Base-by-base conservation (phyloP, 2,797 vertebrate genomes). In the Todus mexicanus region DNA sequence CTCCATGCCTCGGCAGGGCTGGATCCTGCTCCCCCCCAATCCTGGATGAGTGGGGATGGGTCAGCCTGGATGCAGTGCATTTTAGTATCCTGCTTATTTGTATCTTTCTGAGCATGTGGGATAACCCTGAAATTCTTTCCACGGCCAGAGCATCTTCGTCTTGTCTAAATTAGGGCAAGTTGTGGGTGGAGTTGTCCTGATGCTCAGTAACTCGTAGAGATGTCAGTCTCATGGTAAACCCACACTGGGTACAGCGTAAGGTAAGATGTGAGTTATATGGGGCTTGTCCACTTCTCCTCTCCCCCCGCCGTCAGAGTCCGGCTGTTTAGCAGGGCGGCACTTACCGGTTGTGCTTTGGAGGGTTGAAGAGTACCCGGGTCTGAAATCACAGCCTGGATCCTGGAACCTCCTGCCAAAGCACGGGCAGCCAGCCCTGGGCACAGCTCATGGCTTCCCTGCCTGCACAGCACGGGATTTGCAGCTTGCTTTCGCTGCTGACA, bases 381-480 rank as follows among this genome's bases (percentile, higher is more conserved):
- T 69, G 47, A 31, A 56, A 42, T 11, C 54, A 50, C 59, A 79
- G 57, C 26, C 60, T 27, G 22, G 42, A 12, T 75, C 37, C 68
- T 20, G 6, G 35, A 16, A 50, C 38, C 27, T 38, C 47, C 40
- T 47, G 63, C 40, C 42, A 13, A 40, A 71, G 64, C n/a, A 15
- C 1, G 3, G 40, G 15, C 73, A 60, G 37, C 21, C 33, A 40
- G 37, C 16, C 56, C 47, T 0, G 21, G n/a, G 12, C 7, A 5
- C 47, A 29, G 20, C 10, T 23, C 8, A 2, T 73, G 9, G 50
- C 45, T 51, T 37, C 22, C 20, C 22, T 2, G 2, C 20, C 22
- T 2, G 2, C 7, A 1, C 54, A 10, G 59, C 31, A 48, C 2
- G 4, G 35, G 16, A 2, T 38, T 54, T 45, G 22, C 50, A 23